Evolutionary conservation across 35 echinoderm and acorn worm species (phyloP), one percentile per base, ranked within the genome.

Genomic region (Ptychodera flava): DNA sequence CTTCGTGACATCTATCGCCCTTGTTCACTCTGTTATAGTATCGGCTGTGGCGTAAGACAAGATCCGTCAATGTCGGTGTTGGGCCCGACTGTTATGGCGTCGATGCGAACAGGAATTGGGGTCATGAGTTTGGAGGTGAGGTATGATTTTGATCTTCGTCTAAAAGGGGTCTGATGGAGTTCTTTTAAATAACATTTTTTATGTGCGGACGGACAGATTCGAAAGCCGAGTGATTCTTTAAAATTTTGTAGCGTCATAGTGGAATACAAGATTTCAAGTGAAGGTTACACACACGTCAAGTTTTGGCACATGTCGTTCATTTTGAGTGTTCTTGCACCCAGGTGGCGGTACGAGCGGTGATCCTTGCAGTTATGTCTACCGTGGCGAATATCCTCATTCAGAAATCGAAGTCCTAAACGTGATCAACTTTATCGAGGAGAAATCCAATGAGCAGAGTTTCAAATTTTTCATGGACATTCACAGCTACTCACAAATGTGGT

Each of bases 31-130:
- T 15, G 81, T 64, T 32, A 77, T 35, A 96, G 94, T 84, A 90
- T 85, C 84, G 94, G 36, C 85, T 96, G 38, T 96, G 94, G 94
- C 80, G 94, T 16, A 96, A 96, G 76, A 96, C 88, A 64, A 90
- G 94, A 27, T 79, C 45, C 1, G 38, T 79, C 2, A 84, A 37
- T 30, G 76, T 79, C 16, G 81, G 52, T 1, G 80, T 85, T 32
- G 31, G 31, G 2, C 34, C 32, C 1, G 0, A 28, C 28, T 96
- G 94, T 80, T 76, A 76, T 28, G 91, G 94, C 28, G 88, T 90
- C 16, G 94, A 96, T 79, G 37, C 88, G 0, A 96, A 96, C 85
- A 92, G 94, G 38, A 96, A 96, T 81, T 92, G 91, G 91, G 82
- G 90, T 79, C 83, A 80, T 78, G 31, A 89, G 15, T 96, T 92